A percentile compares a stretch with the other conserved stretches of the same genome.
phyloP scores from a whole-genome alignment of 2,888 invertebrate genomes.

The Stegana nigrithorax region DNA sequence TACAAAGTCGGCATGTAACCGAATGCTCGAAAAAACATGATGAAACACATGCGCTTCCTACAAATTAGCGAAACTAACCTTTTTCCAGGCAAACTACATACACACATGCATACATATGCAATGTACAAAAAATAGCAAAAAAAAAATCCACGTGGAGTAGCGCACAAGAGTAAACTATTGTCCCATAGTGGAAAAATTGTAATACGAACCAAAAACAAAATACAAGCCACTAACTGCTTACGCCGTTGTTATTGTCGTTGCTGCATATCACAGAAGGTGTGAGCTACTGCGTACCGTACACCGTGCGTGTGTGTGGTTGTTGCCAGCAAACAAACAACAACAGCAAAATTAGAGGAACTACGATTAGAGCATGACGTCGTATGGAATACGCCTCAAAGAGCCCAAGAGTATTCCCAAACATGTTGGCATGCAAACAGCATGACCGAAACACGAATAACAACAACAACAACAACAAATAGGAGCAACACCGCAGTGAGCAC shows the following conservation, averaged over 20 bases:
- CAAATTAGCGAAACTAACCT: conserved; percentile 36
- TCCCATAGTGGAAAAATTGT: conserved; percentile 36
- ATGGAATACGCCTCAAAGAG: conserved; percentile 36
- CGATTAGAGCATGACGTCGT: not conserved
- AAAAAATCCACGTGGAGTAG: conserved; percentile 16
- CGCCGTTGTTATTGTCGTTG: not conserved
- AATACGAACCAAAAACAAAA: conserved; percentile 14
- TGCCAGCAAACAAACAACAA: not conserved
- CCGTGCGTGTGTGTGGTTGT: not conserved
- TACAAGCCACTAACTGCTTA: not conserved
- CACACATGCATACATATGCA: not conserved
- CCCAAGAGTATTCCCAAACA: conserved; percentile 32
- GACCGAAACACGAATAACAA: not conserved
- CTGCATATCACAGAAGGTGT: no score
- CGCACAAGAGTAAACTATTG: conserved; percentile 14
- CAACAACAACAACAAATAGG: conserved; percentile 1
- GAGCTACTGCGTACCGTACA: no score
- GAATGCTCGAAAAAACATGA: conserved; percentile 34
- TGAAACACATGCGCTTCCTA: conserved; percentile 13
- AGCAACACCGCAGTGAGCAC: no score
- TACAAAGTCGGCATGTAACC: not conserved
- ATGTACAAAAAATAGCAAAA: conserved; percentile 5
- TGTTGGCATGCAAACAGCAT: conserved; percentile 24
- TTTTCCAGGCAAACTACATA: not conserved
- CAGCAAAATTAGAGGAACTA: not conserved